Conservation (phyloP, 1,140 invertebrate genomes). For the Antheraea mylitta region DNA sequence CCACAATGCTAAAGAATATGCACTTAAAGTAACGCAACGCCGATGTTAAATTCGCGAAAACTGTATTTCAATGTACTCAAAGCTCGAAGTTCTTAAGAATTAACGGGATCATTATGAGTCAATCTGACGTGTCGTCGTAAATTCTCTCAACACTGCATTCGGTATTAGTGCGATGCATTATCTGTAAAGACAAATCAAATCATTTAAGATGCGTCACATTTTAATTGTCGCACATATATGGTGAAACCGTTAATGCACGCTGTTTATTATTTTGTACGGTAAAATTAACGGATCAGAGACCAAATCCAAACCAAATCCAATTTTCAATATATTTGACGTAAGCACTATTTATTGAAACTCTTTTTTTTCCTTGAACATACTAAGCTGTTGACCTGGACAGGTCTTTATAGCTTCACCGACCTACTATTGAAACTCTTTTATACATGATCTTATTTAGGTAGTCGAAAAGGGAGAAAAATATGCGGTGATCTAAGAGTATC, state of each 20-base stretch:
- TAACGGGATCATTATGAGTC: background rate
- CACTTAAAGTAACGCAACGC: background rate
- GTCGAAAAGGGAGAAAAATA: too few species aligned
- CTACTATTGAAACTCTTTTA: too few species aligned
- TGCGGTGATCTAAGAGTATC: too few species aligned
- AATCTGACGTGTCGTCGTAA: background rate
- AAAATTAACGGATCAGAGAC: conserved; percentile 50
- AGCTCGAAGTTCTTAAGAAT: background rate
- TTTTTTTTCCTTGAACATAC: too few species aligned
- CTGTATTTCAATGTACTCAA: background rate
- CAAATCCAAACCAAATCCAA: too few species aligned
- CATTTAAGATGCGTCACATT: conserved; percentile 54
- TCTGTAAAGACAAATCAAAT: conserved; percentile 13
- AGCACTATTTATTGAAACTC: too few species aligned
- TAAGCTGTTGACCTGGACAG: too few species aligned
- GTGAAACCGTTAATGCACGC: conserved; percentile 56
- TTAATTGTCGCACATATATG: conserved; percentile 50
- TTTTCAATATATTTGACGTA: too few species aligned
- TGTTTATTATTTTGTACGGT: conserved; percentile 64
- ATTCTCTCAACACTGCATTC: conserved; percentile 2
- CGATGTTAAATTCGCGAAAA: background rate
- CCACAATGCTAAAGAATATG: too few species aligned
- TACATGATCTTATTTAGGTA: too few species aligned
- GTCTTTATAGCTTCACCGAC: too few species aligned
- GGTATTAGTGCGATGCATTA: background rate